Evolutionary conservation across 2,113 vertebrate genomes (phyloP), one percentile per base, ranked within the genome.

Genomic region (Suncus etruscus): DNA sequence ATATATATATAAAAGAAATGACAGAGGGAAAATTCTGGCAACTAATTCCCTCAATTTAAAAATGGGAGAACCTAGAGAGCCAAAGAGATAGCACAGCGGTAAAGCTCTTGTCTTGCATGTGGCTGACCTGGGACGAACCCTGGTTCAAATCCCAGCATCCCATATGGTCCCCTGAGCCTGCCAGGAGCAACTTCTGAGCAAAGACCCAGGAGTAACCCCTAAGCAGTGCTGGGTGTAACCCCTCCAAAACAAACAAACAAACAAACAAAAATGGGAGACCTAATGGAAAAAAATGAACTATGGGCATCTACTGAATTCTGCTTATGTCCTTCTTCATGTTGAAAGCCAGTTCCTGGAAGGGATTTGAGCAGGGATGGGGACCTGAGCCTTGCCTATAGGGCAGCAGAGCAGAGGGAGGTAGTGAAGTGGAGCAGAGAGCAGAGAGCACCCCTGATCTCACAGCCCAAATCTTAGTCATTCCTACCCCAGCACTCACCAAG

Each of bases 31-130:
- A 48, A 14, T 16, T 54, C 58, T 20, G 12, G 14, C 32, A 11
- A 45, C 27, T 24, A 20, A 80, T 83, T 61, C 29, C 54, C 15
- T 86, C 39, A 25, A 86, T 94, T 73, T 86, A 11, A 10, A 91
- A 29, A 68, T 68, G 84, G 12, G 16, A 8, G 82, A 20, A 48
- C 51, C 20, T 31, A 75, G 1, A 82, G 24, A 70, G 39, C 39
- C 39, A 39, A 5, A 39, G 39, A 39, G 39, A 39, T 39, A 39
- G 39, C 39, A 39, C 39, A 39, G 39, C 5, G 39, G 39, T 39
- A 39, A 39, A 39, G 39, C 39, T 3, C 5, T 39, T 39, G 39
- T 39, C 39, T 39, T 39, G 39, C 39, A 39, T 39, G 39, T 39
- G 39, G 39, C 39, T 39, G 39, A 39, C 39, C 39, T 39, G 39